Conservation (phyloP, 2,797 vertebrate genomes). For the Caiman crocodilus region DNA sequence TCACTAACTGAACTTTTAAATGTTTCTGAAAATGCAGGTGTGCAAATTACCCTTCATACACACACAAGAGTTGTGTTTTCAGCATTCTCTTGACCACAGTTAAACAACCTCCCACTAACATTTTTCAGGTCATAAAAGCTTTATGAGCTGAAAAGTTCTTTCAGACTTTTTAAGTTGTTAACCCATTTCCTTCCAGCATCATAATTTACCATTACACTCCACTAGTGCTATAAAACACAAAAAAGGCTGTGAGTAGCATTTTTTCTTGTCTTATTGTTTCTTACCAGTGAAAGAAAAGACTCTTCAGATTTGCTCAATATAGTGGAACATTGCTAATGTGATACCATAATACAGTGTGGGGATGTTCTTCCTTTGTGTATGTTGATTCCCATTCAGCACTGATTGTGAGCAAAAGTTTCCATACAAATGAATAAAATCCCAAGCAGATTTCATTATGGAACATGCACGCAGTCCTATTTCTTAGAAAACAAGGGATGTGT, state of each 20-base stretch:
- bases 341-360: not conserved
- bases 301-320: not conserved
- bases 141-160: constrained; percentile 80
- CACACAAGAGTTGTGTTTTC: constrained; percentile 74
- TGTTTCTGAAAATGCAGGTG: constrained; percentile 78
- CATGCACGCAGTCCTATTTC: not conserved
- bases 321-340: not conserved
- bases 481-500: constrained; percentile 19
- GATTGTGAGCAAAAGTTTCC: not conserved
- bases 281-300: not conserved
- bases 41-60: constrained; percentile 78
- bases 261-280: constrained; percentile 8
- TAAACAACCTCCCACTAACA: constrained; percentile 74
- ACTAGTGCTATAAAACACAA: constrained; percentile 20
- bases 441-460: constrained; percentile 38
- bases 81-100: constrained; percentile 68
- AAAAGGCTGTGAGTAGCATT: not conserved
- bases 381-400: not conserved
- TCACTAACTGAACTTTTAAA: constrained; percentile 78
- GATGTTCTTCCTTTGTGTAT: not conserved
- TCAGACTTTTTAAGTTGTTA: constrained; percentile 66
- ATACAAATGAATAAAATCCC: not conserved
- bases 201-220: not conserved
- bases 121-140: constrained; percentile 82
- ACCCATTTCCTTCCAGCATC: constrained; percentile 53